Evolutionary conservation across 1,140 invertebrate genomes (phyloP), one percentile per base, ranked within the genome.

Genomic region (Laupala kohalensis): DNA sequence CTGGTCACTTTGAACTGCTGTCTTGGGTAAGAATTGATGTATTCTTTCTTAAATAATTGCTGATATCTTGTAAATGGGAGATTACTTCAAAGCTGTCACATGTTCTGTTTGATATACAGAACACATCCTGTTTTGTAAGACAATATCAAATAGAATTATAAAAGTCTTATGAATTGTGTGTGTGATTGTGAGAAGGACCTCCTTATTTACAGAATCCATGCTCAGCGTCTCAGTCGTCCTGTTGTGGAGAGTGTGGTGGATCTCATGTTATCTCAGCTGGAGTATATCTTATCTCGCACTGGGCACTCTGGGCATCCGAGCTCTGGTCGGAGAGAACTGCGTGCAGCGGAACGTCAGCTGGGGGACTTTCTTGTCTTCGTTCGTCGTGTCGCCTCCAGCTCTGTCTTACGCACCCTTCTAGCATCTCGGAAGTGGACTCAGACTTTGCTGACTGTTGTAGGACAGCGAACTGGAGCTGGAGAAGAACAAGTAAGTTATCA

Each of bases 311-410:
- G 23, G 25, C 74, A 5, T 13, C 71, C 13, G 23, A 65, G n/a
- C 62, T 72, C 25, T 26, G 73, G 28, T 64, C 37, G 9, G 67
- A 70, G 13, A 72, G 74, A 75, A 70, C 25, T 74, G 30, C 72
- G 71, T 15, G n/a, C 30, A n/a, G 75, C 77, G 63, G 78, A 80
- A 74, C 75, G 77, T 27, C 76, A 76, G 71, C 74, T 87, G 5
- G 85, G 85, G 9, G 84, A 88, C 76, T 84, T 85, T 73, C 77
- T 88, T 6, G 81, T 87, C 19, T 86, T 87, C 76, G 77, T 87
- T 6, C 77, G 84, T 63, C 80, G 82, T 19, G 79, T 87, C 24
- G 81, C 83, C 25, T 81, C 81, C 0, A 82, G 81, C 70, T 76
- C 67, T 25, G 77, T 76, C 19, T 80, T 86, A 6, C 80, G 84